phyloP scores from a whole-genome alignment of 2,888 invertebrate species.

The Cyrtodaria siliqua region DNA sequence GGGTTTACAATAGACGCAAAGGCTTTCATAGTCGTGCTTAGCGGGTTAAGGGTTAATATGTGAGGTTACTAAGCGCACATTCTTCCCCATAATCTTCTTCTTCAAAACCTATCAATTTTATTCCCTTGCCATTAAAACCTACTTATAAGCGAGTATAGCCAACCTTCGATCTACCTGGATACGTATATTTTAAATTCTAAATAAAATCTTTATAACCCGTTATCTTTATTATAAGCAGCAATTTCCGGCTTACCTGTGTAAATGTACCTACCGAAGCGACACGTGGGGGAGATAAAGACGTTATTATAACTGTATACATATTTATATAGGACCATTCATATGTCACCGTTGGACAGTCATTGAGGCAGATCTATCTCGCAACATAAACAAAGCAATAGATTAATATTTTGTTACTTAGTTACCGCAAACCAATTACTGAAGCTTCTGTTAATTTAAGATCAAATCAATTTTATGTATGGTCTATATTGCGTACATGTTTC shows the following conservation, averaged over 20 bases:
- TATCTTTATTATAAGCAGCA: constrained; percentile 61
- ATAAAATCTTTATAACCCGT: constrained; percentile 61
- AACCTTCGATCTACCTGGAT: constrained; percentile 58
- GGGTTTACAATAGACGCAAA: too few species aligned
- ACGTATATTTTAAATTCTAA: constrained; percentile 65
- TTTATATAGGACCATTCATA: constrained; percentile 52
- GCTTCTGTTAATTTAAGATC: too few species aligned
- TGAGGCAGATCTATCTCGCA: constrained; percentile 20
- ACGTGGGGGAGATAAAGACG: constrained; percentile 23
- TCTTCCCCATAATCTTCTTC: too few species aligned
- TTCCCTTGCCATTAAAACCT: neutral
- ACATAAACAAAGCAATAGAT: constrained; percentile 32
- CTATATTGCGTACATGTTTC: too few species aligned
- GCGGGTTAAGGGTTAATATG: too few species aligned
- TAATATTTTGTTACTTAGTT: constrained; percentile 22
- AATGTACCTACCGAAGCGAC: constrained; percentile 58
- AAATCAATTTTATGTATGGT: too few species aligned
- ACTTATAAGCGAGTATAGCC: neutral
- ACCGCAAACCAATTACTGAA: too few species aligned
- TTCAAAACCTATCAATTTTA: too few species aligned
- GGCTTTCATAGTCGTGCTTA: too few species aligned
- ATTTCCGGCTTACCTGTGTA: constrained; percentile 63
- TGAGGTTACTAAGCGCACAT: too few species aligned
- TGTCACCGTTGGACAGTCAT: constrained; percentile 18
- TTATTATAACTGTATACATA: constrained; percentile 56